Conservation (phyloP, 2,797 vertebrate genomes). For the Pogonophryne albipinna region DNA sequence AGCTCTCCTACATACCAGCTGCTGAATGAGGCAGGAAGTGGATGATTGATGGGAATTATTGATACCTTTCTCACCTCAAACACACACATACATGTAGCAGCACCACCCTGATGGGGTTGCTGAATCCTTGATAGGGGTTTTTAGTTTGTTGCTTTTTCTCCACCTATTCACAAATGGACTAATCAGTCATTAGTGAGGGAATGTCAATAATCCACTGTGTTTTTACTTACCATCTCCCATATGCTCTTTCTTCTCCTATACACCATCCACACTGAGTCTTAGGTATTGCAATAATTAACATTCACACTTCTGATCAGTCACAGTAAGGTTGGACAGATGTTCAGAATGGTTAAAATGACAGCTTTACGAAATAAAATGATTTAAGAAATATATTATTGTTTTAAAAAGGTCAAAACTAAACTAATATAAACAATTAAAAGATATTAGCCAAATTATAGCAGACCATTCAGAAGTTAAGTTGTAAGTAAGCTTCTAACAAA, state of each 20-base stretch:
- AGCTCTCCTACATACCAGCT: conserved; percentile 81
- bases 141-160: conserved; percentile 73
- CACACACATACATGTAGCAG: conserved; percentile 58
- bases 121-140: conserved; percentile 66
- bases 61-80: conserved; percentile 69
- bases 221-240: conserved; percentile 72
- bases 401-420: background rate
- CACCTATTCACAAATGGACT: conserved; percentile 69
- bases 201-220: conserved; percentile 72
- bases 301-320: conserved; percentile 11
- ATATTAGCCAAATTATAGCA: background rate
- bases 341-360: background rate
- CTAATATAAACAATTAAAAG: background rate
- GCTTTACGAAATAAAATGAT: background rate
- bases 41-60: conserved; percentile 83
- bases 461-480: background rate
- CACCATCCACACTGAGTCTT: background rate
- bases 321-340: background rate
- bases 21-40: conserved; percentile 80
- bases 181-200: conserved; percentile 78
- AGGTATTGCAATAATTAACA: background rate
- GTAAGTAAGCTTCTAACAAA: background rate
- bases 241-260: conserved; percentile 38
- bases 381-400: background rate
- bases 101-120: conserved; percentile 32